These are phyloP conservation scores for Eueides isabella DNA, from an alignment of 1,140 invertebrate species.

Conservation along the genomic window DNA sequence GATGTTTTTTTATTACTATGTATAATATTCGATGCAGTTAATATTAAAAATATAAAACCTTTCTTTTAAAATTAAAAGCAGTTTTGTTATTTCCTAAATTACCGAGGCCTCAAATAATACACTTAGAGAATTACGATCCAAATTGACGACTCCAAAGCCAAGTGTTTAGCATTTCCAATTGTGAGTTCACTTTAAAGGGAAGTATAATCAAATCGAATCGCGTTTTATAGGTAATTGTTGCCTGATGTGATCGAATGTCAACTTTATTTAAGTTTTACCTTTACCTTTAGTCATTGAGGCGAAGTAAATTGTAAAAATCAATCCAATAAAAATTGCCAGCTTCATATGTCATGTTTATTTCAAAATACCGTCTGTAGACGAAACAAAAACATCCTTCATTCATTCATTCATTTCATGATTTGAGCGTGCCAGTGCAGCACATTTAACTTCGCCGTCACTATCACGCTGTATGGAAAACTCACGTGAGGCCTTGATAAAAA, in stretches of 20 bases:
- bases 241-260: constrained; percentile 35
- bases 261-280: no score
- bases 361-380: not conserved
- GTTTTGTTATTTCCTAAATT: constrained; percentile 23
- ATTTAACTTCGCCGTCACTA: no score
- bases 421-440: no score
- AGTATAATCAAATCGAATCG: constrained; percentile 32
- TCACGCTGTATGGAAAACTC: no score
- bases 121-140: constrained; percentile 31
- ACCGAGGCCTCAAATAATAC: constrained; percentile 1
- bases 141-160: constrained; percentile 34
- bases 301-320: constrained; percentile 20
- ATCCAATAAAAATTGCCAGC: not conserved
- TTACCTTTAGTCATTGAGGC: not conserved
- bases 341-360: not conserved
- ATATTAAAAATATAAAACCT: no score
- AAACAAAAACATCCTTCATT: no score
- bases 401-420: no score
- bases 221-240: constrained; percentile 36
- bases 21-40: no score
- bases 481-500: no score
- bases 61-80: no score
- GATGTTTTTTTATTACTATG: no score
- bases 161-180: constrained; percentile 32
- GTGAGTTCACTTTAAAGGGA: constrained; percentile 34